Evolutionary conservation across 2,888 invertebrate genomes (phyloP), one percentile per base, ranked within the genome.

Genomic region (Rotaria socialis): DNA sequence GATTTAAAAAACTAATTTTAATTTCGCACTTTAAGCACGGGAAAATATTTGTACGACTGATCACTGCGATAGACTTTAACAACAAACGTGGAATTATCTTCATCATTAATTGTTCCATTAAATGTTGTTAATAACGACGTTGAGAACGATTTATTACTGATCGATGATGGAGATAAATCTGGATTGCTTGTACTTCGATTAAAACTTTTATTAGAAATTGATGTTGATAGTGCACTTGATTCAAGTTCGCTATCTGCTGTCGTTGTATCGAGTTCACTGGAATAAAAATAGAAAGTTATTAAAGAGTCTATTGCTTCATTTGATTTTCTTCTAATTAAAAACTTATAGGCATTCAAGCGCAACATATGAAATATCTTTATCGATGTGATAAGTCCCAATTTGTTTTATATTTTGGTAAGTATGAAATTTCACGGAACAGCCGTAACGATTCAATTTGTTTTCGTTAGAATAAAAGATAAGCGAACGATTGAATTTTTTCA

Each of bases 21-120:
- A 7, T 41, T 41, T 75, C 80, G 24, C 47, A 80, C 80, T 92
- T 97, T 97, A 91, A 97, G 96, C 87, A 99, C 95, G 88, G 96
- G 93, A 88, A 99, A 93, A 92, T 96, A 98, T 92, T 98, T 97
- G 93, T 95, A 98, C 67, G 96, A 96, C 92, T 98, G 98, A 92
- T 99, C 98, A 52, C 96, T 89, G 88, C 94, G 92, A 95, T 95
- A 92, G 94, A 98, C 86, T 93, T 98, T 99, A n/a, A 80, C 80
- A 80, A 80, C 47, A 80, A 80, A 80, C 47, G 80, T 47, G 24
- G 19, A 0, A 80, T 80, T 47, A 47, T 80, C 47, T 10, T 47
- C 80, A n/a, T 80, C 80, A 80, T 80, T 47, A 2, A 41, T 67
- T 35, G 67, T 35, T 19, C 16, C 67, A 47, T 35, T 80, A n/a